Conservation (phyloP, 2,797 vertebrate species). For the Myotis daubentonii region DNA sequence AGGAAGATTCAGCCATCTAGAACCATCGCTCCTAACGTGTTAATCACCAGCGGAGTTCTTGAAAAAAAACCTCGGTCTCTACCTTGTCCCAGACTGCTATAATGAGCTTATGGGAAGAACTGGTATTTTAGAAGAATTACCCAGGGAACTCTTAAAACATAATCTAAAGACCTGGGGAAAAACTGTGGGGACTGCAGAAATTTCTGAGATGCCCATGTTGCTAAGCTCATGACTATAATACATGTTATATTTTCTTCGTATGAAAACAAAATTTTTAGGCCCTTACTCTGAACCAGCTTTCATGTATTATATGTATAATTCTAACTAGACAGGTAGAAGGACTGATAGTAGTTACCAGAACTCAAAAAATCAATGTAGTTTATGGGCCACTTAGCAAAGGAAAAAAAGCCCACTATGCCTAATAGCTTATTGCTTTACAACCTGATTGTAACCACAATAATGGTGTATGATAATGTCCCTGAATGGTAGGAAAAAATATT, state of each 20-base stretch:
- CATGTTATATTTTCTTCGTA: not conserved
- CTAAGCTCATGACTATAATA: not conserved
- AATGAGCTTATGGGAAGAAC: slow-evolving; percentile 6
- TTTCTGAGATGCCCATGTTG: not conserved
- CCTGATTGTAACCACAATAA: not conserved
- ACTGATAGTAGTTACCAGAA: not conserved
- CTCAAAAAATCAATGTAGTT: not conserved
- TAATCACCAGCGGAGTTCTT: not conserved
- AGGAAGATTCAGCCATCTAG: not conserved
- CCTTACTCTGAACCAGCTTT: not conserved
- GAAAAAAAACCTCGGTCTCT: not conserved
- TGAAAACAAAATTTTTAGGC: not conserved
- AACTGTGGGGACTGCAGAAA: not conserved
- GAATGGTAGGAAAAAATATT: not conserved
- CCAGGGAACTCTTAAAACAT: not conserved
- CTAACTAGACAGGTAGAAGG: not conserved
- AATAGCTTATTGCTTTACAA: not conserved
- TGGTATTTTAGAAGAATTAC: slow-evolving; percentile 36
- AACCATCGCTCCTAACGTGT: not conserved
- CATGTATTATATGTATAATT: not conserved
- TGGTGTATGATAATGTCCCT: not conserved
- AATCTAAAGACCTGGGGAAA: not conserved
- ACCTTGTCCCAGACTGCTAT: not conserved
- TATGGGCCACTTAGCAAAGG: not conserved
- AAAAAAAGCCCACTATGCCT: not conserved